phyloP scores from a whole-genome alignment of 2,113 vertebrate genomes.

The Columba janthina region DNA sequence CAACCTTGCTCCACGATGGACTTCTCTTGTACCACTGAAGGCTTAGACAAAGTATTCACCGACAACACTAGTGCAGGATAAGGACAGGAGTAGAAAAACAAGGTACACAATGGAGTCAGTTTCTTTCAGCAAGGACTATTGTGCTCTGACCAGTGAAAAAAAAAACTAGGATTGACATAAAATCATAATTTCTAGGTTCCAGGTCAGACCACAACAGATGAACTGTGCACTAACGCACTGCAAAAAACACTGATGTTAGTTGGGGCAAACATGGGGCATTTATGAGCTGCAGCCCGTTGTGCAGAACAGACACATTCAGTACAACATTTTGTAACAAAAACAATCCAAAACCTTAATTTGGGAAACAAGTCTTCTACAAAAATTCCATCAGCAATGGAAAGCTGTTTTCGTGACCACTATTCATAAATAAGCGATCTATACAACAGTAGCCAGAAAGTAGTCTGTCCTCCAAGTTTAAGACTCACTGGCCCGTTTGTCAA shows the following conservation, averaged over 20 bases:
- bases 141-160: not conserved
- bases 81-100: not conserved
- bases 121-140: not conserved
- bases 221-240: not conserved
- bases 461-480: not conserved
- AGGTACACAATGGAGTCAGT: not conserved
- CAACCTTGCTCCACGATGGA: not conserved
- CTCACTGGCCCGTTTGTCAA: not conserved
- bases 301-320: not conserved
- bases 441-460: not conserved
- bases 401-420: not conserved
- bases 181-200: not conserved
- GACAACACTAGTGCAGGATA: too few species aligned
- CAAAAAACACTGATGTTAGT: rapidly evolving
- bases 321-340: not conserved
- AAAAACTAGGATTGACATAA: not conserved
- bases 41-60: not conserved
- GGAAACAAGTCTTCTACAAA: not conserved
- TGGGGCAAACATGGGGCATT: not conserved
- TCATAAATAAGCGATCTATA: not conserved
- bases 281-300: not conserved
- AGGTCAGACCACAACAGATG: not conserved
- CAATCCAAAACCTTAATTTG: too few species aligned
- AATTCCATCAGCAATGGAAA: not conserved
- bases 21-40: not conserved